Evolutionary conservation across 2,797 vertebrate genomes (phyloP), one percentile per base, ranked within the genome.

Genomic region (Coreius guichenoti): DNA sequence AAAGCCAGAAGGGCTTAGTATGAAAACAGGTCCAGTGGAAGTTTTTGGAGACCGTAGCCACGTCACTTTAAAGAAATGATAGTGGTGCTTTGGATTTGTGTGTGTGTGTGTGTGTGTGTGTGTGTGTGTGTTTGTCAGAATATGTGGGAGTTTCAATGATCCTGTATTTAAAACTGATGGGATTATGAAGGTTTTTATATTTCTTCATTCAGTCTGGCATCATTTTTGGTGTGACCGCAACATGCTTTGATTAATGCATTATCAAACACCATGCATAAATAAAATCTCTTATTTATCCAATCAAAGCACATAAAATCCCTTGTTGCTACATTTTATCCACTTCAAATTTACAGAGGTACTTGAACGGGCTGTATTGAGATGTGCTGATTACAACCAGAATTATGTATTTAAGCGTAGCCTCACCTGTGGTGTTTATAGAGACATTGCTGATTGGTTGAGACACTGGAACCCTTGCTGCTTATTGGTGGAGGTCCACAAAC

Each of bases 11-110:
- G 80, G 84, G 83, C 26, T 31, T 51, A 61, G 47, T 61, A 67
- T 87, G 63, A 85, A 89, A 88, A 88, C 81, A 88, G 74, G 74
- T 74, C 78, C 36, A 58, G 63, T 82, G 58, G 86, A 89, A 68
- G 84, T 77, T 86, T 89, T 73, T 76, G 67, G 77, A 86, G 33
- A 56, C 16, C 29, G 51, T 58, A 51, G 54, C 33, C 39, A 79
- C 51, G 81, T 13, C 23, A 39, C 31, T 36, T 79, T 81, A 43
- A 68, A 31, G 58, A 16, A 61, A 54, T 36, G 13, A 83, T 17
- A 65, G 67, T 61, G 47, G 49, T 31, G 58, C 29, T 81, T 33
- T 63, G 58, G 68, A 51, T 82, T 2, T 67, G 81, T 67, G 39
- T 43, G 39, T 43, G 36, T 61, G 51, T 47, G 63, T 51, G 19